Base-by-base conservation (phyloP, 1,140 invertebrate species). In the Listronotus bonariensis region DNA sequence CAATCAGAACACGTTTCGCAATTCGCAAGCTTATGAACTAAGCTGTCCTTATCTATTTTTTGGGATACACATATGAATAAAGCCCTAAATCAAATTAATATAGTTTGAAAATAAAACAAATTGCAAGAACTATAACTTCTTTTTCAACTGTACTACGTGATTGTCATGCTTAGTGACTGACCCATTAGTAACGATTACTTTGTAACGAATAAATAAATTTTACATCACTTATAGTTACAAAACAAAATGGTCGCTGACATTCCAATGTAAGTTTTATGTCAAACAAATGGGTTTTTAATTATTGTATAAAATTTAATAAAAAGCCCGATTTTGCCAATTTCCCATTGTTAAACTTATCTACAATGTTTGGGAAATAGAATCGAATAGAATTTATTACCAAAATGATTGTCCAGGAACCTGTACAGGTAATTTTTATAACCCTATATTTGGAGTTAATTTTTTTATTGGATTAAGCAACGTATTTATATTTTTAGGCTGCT, bases 401-500 rank as follows among this genome's bases (percentile, higher is more conserved):
- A 36, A 92, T 92, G 90, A 90, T 93, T 80, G 87, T 92, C 71
- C 90, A 92, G 82, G 91, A 93, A 81, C 91, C 91, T 76, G 90
- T 92, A 68, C 90, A 93, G 89, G 91, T 93, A 85, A 85, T 62
- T 69, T 61, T 57, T 58, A 42, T 43, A 54, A 34, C 41, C 54
- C 32, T 58, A 63, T 31, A 36, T 49, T 65, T 26, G 20, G 20
- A 5, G 20, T 64, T 60, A 63, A 68, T 70, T 60, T 63, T 65
- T 63, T 53, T 42, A 69, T 69, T 26, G 20, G 66, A 49, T 52
- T 12, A 36, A 36, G 11, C 8, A 36, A 36, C 11, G 8, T 58
- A 38, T 46, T 55, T 70, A 18, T 68, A 41, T 76, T 85, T 82
- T 74, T 81, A 96, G 93, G 93, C 93, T 76, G 92, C 93, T 82